Evolutionary conservation across 2,888 invertebrate genomes (phyloP).

Genomic region (Artemia sinica): DNA sequence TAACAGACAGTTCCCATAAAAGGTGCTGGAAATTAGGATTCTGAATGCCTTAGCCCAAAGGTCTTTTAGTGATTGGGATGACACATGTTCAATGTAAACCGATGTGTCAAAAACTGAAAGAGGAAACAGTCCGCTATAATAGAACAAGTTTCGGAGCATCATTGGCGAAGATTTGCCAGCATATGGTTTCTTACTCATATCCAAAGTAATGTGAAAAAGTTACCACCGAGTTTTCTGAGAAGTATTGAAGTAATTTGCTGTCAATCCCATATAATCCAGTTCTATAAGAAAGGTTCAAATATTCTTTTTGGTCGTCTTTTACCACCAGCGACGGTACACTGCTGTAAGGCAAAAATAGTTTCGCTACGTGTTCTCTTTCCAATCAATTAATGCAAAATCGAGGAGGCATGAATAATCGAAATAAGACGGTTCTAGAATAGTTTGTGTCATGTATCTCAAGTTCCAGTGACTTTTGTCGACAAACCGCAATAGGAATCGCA

Average conservation of each 20-base stretch:
- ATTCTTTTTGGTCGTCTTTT: neutral
- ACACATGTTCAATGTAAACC: too few relatives aligned
- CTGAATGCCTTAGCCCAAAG: too few relatives aligned
- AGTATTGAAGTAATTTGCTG: neutral
- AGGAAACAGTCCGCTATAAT: neutral
- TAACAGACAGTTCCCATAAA: too few relatives aligned
- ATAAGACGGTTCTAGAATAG: neutral
- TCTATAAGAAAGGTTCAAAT: constrained; percentile 8
- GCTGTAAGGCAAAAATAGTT: neutral
- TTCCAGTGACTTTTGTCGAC: neutral
- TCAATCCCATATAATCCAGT: neutral
- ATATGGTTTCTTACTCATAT: too few relatives aligned
- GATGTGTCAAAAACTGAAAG: neutral
- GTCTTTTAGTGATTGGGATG: too few relatives aligned
- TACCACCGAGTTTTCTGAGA: constrained; percentile 4
- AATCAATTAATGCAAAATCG: constrained; percentile 15
- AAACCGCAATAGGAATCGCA: neutral
- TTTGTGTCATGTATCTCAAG: neutral
- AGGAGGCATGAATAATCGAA: neutral
- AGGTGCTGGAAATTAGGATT: too few relatives aligned
- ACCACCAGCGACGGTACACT: constrained; percentile 8
- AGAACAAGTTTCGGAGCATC: neutral
- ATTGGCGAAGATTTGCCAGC: neutral
- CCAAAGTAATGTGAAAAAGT: too few relatives aligned
- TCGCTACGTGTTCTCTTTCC: neutral